Conservation (phyloP, 2,113 vertebrate species). For the Lamprologus sp. region DNA sequence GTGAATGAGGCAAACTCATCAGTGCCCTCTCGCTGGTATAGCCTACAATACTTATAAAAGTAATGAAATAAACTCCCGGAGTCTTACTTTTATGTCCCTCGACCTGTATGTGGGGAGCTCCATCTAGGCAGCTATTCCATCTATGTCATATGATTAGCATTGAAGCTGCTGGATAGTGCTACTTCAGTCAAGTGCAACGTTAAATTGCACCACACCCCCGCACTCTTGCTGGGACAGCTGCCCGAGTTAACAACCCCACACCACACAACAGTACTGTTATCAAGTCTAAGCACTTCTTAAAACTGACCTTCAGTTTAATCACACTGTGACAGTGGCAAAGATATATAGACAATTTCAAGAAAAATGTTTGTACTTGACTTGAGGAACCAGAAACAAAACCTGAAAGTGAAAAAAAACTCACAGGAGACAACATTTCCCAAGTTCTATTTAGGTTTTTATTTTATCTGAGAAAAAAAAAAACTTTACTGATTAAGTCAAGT, state of each 20-base stretch:
- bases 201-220: background rate
- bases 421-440: background rate
- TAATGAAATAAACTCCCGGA: background rate
- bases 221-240: background rate
- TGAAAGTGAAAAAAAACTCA: background rate
- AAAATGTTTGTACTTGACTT: background rate
- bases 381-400: background rate
- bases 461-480: background rate
- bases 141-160: background rate
- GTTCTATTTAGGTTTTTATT: background rate
- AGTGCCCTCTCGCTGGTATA: background rate
- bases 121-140: background rate
- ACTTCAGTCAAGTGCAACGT: background rate
- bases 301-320: background rate
- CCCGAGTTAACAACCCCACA: background rate
- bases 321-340: background rate
- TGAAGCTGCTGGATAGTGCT: background rate
- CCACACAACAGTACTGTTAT: background rate
- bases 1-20: background rate
- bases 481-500: background rate
- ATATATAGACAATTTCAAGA: background rate
- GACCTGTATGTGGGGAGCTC: background rate
- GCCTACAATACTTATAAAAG: background rate
- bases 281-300: background rate
- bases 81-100: background rate